These are phyloP conservation scores for Mormyrops boulengeri DNA, from an alignment of 2,797 vertebrate species.

Conservation along the genomic window DNA sequence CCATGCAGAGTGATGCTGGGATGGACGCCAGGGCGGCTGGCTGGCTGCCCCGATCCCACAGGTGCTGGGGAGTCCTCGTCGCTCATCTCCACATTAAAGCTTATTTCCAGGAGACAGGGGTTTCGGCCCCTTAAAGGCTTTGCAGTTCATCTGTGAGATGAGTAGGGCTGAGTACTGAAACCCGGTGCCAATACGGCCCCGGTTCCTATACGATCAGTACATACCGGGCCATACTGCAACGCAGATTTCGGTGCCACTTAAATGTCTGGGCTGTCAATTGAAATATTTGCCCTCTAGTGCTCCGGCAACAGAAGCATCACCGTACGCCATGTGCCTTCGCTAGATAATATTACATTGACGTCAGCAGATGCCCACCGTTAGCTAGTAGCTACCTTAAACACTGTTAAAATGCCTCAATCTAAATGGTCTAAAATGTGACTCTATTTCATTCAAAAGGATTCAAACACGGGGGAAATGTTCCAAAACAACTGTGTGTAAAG, in stretches of 20 bases:
- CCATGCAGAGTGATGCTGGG: constrained; percentile 1
- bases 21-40: background rate
- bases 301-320: background rate
- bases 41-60: background rate
- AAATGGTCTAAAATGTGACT: background rate
- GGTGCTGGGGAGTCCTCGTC: background rate
- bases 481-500: background rate
- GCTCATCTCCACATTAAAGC: background rate
- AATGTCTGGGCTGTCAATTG: background rate
- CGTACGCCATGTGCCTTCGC: background rate
- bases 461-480: background rate
- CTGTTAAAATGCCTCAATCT: background rate
- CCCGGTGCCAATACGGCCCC: background rate
- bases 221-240: background rate
- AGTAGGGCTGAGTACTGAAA: background rate
- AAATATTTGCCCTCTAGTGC: background rate
- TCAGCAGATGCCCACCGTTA: background rate
- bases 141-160: background rate
- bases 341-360: background rate
- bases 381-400: background rate
- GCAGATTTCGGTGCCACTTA: background rate
- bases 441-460: background rate
- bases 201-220: background rate
- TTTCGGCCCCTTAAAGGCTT: background rate
- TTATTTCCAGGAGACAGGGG: background rate